phyloP scores from a whole-genome alignment of 2,113 vertebrate species.

The Callospermophilus lateralis region DNA sequence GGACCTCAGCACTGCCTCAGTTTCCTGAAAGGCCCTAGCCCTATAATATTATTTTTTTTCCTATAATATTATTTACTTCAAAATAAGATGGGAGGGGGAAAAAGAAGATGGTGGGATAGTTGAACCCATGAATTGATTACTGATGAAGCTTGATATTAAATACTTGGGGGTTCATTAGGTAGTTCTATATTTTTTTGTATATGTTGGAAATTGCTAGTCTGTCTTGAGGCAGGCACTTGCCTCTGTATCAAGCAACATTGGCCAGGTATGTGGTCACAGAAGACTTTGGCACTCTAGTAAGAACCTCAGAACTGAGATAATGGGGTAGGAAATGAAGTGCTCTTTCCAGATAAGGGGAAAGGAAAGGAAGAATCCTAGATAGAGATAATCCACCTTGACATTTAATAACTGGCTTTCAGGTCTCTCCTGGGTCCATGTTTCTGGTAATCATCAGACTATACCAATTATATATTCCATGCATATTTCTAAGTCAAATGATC shows the following conservation, averaged over 20 bases:
- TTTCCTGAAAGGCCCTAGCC: no score
- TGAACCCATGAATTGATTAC: not conserved
- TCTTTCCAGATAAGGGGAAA: not conserved
- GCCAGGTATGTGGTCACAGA: accelerated
- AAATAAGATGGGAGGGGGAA: not conserved
- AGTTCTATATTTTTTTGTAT: not conserved
- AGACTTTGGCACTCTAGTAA: not conserved
- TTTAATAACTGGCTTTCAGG: not conserved
- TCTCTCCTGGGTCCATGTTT: not conserved
- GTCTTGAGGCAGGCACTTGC: no score
- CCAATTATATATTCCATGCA: accelerated
- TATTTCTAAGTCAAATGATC: not conserved
- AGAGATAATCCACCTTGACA: not conserved
- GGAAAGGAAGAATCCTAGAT: no score
- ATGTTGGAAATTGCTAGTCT: not conserved
- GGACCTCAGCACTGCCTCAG: no score
- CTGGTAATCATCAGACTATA: not conserved
- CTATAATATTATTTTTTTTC: not conserved
- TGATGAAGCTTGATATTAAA: not conserved
- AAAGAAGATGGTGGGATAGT: accelerated
- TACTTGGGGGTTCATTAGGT: not conserved
- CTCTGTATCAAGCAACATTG: no score
- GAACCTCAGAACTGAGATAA: not conserved
- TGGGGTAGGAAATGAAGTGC: not conserved
- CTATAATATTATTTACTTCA: not conserved